phyloP scores from a whole-genome alignment of 2,888 invertebrate species.

The Neuroscelio doddi region DNA sequence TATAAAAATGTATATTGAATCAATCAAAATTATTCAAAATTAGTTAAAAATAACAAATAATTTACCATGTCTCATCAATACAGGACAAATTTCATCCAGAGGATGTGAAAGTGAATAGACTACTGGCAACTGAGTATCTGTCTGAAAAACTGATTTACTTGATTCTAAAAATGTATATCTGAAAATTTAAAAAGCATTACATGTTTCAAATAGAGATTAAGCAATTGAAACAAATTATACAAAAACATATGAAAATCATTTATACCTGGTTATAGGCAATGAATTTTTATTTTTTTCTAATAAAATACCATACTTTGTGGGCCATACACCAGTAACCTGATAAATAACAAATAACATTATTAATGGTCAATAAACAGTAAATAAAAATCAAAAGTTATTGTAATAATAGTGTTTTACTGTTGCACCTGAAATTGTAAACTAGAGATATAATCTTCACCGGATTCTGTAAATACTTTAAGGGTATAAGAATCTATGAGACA shows the following conservation, averaged over 20 bases:
- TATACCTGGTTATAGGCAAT: conserved; percentile 52
- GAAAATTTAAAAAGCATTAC: conserved; percentile 23
- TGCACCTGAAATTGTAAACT: conserved; percentile 81
- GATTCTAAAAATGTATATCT: conserved; percentile 61
- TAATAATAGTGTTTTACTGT: conserved; percentile 2
- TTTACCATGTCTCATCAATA: conserved; percentile 80
- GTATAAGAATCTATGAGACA: conserved; percentile 84
- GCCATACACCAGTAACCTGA: conserved; percentile 87
- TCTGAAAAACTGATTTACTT: conserved; percentile 57
- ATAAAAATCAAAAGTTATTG: too few relatives aligned
- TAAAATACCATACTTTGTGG: conserved; percentile 87
- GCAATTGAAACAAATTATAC: background rate
- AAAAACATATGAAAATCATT: conserved; percentile 1
- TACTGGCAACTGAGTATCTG: conserved; percentile 76
- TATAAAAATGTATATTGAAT: too few relatives aligned
- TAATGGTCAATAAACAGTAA: conserved; percentile 2
- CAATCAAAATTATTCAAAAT: too few relatives aligned
- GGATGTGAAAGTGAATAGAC: conserved; percentile 92
- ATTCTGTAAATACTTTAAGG: conserved; percentile 83
- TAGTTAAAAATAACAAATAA: background rate
- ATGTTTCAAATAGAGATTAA: too few relatives aligned
- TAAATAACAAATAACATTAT: background rate
- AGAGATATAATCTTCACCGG: conserved; percentile 88
- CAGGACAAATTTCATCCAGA: conserved; percentile 91
- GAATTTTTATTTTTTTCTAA: conserved; percentile 78